Evolutionary conservation across 64 coral and sea anemone genomes (phyloP), one percentile per base, ranked within the genome.

Genomic region (Pocillopora damicornis): DNA sequence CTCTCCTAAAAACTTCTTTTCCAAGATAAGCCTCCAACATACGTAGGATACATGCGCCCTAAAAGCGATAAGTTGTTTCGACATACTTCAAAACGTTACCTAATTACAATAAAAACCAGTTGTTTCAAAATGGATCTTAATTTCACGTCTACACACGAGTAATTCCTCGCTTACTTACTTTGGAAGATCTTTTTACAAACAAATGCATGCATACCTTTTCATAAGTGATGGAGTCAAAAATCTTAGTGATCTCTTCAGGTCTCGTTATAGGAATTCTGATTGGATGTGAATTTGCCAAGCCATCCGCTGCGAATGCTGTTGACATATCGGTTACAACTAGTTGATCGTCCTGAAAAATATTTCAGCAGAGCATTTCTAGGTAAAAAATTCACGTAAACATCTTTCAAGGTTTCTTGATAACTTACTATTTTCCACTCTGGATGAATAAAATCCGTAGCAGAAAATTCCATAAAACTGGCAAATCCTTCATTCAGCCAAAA

Each of bases 401-500:
- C 23, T 12, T 60, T 82, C 1, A 12, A 56, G 9, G 45, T 56
- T 59, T 20, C 11, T 67, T 25, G 15, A 20, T 56, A 56, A 63
- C 37, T 88, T 68, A 95, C 93, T 79, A 91, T 77, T 15, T 86
- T 76, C 93, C 93, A 95, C 16, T 75, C 16, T 10, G 73, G 78
- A 30, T 95, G 76, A 37, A 91, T 86, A 18, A 63, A 15, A 35
- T 95, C 74, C 20, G 83, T 82, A 25, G 89, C 78, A 30, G 77
- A 42, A 57, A 88, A 95, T 64, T 92, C 78, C 35, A 95, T 75
- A 74, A 79, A 95, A 35, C 77, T 88, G 5, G 93, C 93, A 68
- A 95, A 95, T 62, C 93, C 93, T 73, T 95, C 93, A 22, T 95
- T 95, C 16, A 95, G 58, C 93, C 93, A 95, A 62, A 95, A 86